Evolutionary conservation across 2,113 vertebrate genomes (phyloP), one percentile per base, ranked within the genome.

Genomic region (Plecotus auritus): DNA sequence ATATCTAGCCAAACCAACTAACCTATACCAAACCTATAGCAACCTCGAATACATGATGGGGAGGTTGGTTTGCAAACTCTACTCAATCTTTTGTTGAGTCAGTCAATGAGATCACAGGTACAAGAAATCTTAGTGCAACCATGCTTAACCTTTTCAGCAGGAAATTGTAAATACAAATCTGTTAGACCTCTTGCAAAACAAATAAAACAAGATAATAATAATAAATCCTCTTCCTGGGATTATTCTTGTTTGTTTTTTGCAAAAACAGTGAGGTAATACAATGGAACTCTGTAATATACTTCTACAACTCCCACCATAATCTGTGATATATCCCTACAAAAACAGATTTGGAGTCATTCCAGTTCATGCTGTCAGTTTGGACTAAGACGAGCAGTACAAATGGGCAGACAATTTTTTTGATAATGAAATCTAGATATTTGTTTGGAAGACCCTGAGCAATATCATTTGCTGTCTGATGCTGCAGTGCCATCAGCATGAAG

Each of bases 391-490:
- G 95, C 84, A 96, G 90, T 95, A 95, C 67, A 87, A 96, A 96
- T 17, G 90, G 85, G 95, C 97, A 91, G 95, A 92, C 49, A 64
- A 90, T 95, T 96, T 98, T 98, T 98, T 98, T 96, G 84, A 97
- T 98, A 97, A 97, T 97, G 91, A 94, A 93, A 95, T 97, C 95
- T 97, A 97, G 96, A 97, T 97, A 97, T 97, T 97, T 88, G 83
- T 97, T 98, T 98, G 98, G 97, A 98, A 98, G 93, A 96, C 96
- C 96, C 93, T 97, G 88, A 92, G 93, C 94, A 96, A 97, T 98
- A 97, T 97, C 97, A 95, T 35, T 95, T 95, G 95, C 95, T 95
- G 59, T 97, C 96, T 98, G 97, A 98, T 97, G 92, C 97, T 81
- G 70, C 95, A 76, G 74, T 95, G 92, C 97, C 97, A 96, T 97